A percentile compares a stretch with the other conserved stretches of the same genome.
phyloP scores from a whole-genome alignment of 2,797 vertebrate species.

The Myotis daubentonii region DNA sequence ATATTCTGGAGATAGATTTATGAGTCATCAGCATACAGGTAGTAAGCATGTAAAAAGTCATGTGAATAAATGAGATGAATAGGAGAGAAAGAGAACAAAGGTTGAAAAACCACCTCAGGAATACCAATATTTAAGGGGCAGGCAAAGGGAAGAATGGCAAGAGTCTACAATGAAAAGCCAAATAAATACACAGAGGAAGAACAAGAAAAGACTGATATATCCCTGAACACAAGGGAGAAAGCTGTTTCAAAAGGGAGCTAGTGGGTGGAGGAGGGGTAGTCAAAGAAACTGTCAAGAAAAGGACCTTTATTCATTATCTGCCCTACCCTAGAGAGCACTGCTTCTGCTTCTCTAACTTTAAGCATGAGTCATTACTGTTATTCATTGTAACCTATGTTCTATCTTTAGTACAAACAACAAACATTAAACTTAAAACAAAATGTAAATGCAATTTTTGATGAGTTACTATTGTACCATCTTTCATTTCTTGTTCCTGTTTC shows the following conservation, averaged over 20 bases:
- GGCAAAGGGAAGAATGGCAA: conserved; percentile 15
- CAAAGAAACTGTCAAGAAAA: conserved; percentile 45
- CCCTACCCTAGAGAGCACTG: background rate
- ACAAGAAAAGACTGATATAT: background rate
- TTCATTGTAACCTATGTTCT: conserved; percentile 11
- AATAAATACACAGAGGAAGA: conserved; percentile 37
- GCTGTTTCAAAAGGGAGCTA: conserved; percentile 38
- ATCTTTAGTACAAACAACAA: conserved; percentile 49
- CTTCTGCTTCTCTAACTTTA: conserved; percentile 21
- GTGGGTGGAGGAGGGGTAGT: background rate
- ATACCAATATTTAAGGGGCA: conserved; percentile 43
- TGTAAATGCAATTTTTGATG: conserved; percentile 32
- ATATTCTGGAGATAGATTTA: conserved; percentile 24
- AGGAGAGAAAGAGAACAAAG: conserved; percentile 24
- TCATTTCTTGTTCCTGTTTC: conserved; percentile 49
- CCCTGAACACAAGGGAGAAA: background rate
- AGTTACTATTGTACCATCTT: conserved; percentile 11
- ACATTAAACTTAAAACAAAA: conserved; percentile 45
- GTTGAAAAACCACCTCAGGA: conserved; percentile 17
- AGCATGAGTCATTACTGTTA: background rate
- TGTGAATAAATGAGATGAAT: conserved; percentile 40
- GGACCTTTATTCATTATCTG: background rate
- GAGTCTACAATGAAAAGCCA: background rate
- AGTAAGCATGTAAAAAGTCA: background rate
- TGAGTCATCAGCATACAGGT: conserved; percentile 32